phyloP scores from a whole-genome alignment of 2,797 vertebrate genomes.

The Sorex maritimensis region DNA sequence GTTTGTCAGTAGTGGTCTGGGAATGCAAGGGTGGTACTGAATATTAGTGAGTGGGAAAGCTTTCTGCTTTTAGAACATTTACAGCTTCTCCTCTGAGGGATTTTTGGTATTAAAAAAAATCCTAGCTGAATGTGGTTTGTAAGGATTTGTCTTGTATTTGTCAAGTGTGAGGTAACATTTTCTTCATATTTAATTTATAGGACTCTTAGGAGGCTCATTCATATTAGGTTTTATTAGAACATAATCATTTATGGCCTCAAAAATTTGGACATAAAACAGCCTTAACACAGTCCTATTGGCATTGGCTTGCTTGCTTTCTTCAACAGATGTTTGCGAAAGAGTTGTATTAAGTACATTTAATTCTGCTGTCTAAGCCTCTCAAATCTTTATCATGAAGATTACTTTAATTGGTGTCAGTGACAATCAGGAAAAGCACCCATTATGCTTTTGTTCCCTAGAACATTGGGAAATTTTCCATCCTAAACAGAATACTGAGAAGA shows the following conservation, averaged over 20 bases:
- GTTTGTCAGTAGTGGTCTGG: conserved; percentile 6
- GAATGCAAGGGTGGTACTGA: background rate
- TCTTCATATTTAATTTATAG: conserved; percentile 65
- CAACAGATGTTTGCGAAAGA: conserved; percentile 42
- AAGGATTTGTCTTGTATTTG: conserved; percentile 35
- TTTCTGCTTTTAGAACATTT: conserved; percentile 17
- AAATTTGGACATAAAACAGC: background rate
- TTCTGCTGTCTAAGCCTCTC: conserved; percentile 74
- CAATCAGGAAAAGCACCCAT: conserved; percentile 70
- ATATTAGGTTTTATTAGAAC: conserved; percentile 62
- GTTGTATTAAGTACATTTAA: conserved; percentile 60
- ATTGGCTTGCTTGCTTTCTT: conserved; percentile 55
- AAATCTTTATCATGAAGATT: background rate
- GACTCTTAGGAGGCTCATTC: conserved; percentile 53
- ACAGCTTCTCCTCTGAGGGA: background rate
- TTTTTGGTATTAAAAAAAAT: conserved; percentile 32
- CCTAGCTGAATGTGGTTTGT: background rate
- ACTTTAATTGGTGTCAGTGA: conserved; percentile 81
- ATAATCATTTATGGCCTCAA: conserved; percentile 9
- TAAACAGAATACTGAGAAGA: conserved; percentile 72
- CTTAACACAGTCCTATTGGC: conserved; percentile 17
- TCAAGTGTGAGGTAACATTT: conserved; percentile 52
- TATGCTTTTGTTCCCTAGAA: conserved; percentile 74
- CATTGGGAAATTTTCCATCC: conserved; percentile 66
- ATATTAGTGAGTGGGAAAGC: conserved; percentile 18